Evolutionary conservation across 2,797 vertebrate species (phyloP).

Genomic region (Chiropotes sagulatus): DNA sequence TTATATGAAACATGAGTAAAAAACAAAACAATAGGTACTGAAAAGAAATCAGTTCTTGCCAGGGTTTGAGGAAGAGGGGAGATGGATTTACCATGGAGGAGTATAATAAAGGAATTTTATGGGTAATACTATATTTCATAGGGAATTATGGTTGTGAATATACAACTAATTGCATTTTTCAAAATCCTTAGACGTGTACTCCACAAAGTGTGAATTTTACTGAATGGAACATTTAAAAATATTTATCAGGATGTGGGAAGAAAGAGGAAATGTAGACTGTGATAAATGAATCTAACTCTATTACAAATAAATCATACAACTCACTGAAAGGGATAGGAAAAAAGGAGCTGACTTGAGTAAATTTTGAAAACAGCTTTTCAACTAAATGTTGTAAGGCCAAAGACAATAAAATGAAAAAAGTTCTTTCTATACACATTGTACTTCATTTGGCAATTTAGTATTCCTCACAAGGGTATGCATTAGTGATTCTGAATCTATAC

Average conservation of each 20-base stretch:
- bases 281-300: slow-evolving; percentile 15
- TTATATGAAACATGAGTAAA: not conserved
- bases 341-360: not conserved
- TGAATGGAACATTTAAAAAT: not conserved
- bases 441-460: not conserved
- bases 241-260: not conserved
- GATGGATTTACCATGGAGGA: not conserved
- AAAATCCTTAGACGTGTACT: not conserved
- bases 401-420: not conserved
- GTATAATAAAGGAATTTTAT: not conserved
- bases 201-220: not conserved
- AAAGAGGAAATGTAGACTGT: not conserved
- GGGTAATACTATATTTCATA: not conserved
- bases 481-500: not conserved
- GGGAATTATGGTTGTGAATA: not conserved
- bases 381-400: not conserved
- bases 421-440: not conserved
- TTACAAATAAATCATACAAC: not conserved
- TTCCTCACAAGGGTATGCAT: not conserved
- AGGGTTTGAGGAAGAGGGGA: not conserved
- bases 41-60: not conserved
- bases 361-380: not conserved
- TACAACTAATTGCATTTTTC: not conserved
- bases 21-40: not conserved
- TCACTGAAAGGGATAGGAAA: not conserved